Evolutionary conservation across 2,888 invertebrate genomes (phyloP).

Genomic region (Arge pagana): DNA sequence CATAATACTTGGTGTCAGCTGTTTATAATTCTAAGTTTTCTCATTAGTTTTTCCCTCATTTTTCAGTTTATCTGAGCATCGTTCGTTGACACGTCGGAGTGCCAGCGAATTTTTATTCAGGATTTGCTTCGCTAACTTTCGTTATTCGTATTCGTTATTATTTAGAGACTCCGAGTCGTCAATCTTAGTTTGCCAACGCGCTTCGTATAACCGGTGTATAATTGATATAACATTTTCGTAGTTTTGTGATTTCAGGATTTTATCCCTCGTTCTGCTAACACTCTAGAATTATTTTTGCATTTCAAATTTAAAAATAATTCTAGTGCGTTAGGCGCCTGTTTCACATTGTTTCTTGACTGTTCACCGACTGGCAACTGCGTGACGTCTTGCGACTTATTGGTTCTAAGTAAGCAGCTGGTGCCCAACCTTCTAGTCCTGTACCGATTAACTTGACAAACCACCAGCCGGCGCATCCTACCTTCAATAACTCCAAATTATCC

Average conservation of each 20-base stretch:
- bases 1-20: conserved; percentile 42
- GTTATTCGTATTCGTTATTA: too few species aligned
- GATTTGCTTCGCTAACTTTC: too few species aligned
- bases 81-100: too few species aligned
- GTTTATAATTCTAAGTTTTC: conserved; percentile 29
- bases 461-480: conserved; percentile 95
- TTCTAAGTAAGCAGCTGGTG: conserved; percentile 91
- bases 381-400: conserved; percentile 74
- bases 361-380: conserved; percentile 66
- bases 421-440: conserved; percentile 85
- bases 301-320: too few species aligned
- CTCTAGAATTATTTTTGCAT: conserved; percentile 39
- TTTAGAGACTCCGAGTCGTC: too few species aligned
- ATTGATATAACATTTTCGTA: too few species aligned
- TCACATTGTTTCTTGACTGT: conserved; percentile 57
- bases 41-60: conserved; percentile 10
- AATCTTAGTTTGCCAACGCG: not conserved
- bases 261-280: too few species aligned
- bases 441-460: conserved; percentile 90
- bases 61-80: too few species aligned
- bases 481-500: conserved; percentile 85
- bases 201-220: not conserved
- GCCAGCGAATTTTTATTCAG: too few species aligned
- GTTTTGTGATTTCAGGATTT: too few species aligned
- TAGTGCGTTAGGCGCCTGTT: conserved; percentile 57